Base-by-base conservation (phyloP, 2,888 invertebrate genomes). In the Oasisia sp. region DNA sequence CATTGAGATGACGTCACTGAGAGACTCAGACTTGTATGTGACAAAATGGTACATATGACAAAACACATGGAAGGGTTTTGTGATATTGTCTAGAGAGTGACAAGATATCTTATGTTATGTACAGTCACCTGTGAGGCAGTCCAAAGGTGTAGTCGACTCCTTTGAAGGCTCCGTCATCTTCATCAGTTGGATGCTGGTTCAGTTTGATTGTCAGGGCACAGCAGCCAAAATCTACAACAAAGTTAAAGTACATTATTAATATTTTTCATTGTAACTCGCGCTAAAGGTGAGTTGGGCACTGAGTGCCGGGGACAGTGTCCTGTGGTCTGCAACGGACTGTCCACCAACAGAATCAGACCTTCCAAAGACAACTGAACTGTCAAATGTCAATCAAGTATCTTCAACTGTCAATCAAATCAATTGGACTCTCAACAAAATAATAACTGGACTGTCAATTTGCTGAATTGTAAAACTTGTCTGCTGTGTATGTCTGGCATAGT, bases 141-240 rank as follows among this genome's bases (percentile, higher is more conserved):
- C 74, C 74, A 74, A 19, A 74, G 74, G 74, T 74, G 74, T 74
- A 74, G 74, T 74, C 74, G 7, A 74, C 74, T 74, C 74, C 74
- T 74, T 74, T 74, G 74, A 74, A 74, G 74, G 74, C 74, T 7
- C 74, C n/a, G 74, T 74, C 74, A 27, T 74, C 74, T 74, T 74
- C 74, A 74, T 74, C 74, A 19, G n/a, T 74, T n/a, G n/a, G 74
- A 19, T 74, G 27, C 74, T 74, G 74, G 74, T 74, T 93, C 90
- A 92, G 91, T 44, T 93, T 93, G 27, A 93, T 89, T 19, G 93
- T 93, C 90, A 93, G 12, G 1, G 93, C 92, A 91, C 93, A 93
- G 32, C 91, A 74, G 11, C 93, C 93, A 8, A 91, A 32, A 92
- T 92, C 93, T 93, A 91, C 27, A 92, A 56, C 32, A 91, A 38